Conservation (phyloP, 2,888 invertebrate species). For the Glyphotaelius pellucidus region DNA sequence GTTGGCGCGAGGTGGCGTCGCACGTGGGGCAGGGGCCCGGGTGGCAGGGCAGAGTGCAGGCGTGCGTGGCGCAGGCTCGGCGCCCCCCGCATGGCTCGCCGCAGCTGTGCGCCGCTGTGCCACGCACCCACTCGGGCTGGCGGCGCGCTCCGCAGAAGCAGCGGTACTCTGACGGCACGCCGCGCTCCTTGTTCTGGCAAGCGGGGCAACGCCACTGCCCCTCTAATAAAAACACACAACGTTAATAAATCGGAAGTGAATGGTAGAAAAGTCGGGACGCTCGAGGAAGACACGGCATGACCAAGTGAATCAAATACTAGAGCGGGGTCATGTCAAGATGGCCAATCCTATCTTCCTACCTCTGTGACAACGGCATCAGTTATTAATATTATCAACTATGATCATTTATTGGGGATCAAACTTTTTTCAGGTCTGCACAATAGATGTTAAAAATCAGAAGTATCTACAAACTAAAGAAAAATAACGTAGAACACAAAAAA, state of each 20-base stretch:
- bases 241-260: not conserved
- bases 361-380: too few relatives aligned
- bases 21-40: slow-evolving; percentile 97
- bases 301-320: too few relatives aligned
- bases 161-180: slow-evolving; percentile 87
- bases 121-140: slow-evolving; percentile 86
- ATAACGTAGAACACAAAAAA: too few relatives aligned
- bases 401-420: too few relatives aligned
- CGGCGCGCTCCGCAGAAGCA: slow-evolving; percentile 93
- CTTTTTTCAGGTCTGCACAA: too few relatives aligned
- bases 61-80: slow-evolving; percentile 78
- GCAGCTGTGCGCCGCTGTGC: slow-evolving; percentile 92
- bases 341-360: too few relatives aligned
- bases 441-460: too few relatives aligned
- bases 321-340: too few relatives aligned
- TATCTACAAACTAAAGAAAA: too few relatives aligned
- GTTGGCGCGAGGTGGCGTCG: slow-evolving; percentile 83
- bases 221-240: slow-evolving; percentile 71
- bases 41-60: slow-evolving; percentile 91
- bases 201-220: slow-evolving; percentile 97
- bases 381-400: too few relatives aligned
- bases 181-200: slow-evolving; percentile 89
- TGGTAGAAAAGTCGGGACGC: too few relatives aligned
- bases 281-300: too few relatives aligned
- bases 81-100: slow-evolving; percentile 89